Percentiles rank a stretch among this genome's conserved stretches.
Conservation (phyloP, 2,888 invertebrate genomes). For the Poecilobothrus nobilitatus region DNA sequence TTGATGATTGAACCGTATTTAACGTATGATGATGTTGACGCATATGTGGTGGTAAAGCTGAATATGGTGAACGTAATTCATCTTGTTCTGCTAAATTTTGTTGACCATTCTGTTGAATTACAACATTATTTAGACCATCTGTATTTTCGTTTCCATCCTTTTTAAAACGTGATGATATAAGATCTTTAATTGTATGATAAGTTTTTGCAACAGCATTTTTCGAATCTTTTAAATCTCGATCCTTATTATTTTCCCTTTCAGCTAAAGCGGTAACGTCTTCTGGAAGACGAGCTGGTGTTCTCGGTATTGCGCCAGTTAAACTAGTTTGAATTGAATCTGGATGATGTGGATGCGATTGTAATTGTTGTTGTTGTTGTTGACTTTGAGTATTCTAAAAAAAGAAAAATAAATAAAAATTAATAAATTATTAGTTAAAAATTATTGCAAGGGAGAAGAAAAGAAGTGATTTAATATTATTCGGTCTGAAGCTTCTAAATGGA, state of each 20-base stretch:
- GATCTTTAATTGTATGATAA: slow-evolving; percentile 73
- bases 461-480: no score
- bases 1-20: slow-evolving; percentile 24
- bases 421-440: no score
- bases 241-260: slow-evolving; percentile 51
- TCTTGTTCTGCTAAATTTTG: slow-evolving; percentile 28
- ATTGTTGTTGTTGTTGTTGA: slow-evolving; percentile 18
- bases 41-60: slow-evolving; percentile 44
- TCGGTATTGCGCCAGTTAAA: slow-evolving; percentile 30
- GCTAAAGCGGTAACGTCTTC: slow-evolving; percentile 51
- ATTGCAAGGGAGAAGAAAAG: no score
- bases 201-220: slow-evolving; percentile 66
- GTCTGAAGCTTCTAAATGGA: no score
- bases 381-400: slow-evolving; percentile 20
- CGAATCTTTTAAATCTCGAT: slow-evolving; percentile 44
- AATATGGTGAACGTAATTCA: slow-evolving; percentile 43
- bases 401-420: background rate
- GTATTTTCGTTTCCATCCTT: slow-evolving; percentile 49
- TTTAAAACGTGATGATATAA: slow-evolving; percentile 72
- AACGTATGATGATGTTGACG: slow-evolving; percentile 25
- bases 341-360: slow-evolving; percentile 27
- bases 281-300: slow-evolving; percentile 44
- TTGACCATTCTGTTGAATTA: slow-evolving; percentile 23
- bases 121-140: slow-evolving; percentile 41
- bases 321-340: slow-evolving; percentile 31